phyloP scores from a whole-genome alignment of 2,113 vertebrate genomes.

The Aythya baeri region DNA sequence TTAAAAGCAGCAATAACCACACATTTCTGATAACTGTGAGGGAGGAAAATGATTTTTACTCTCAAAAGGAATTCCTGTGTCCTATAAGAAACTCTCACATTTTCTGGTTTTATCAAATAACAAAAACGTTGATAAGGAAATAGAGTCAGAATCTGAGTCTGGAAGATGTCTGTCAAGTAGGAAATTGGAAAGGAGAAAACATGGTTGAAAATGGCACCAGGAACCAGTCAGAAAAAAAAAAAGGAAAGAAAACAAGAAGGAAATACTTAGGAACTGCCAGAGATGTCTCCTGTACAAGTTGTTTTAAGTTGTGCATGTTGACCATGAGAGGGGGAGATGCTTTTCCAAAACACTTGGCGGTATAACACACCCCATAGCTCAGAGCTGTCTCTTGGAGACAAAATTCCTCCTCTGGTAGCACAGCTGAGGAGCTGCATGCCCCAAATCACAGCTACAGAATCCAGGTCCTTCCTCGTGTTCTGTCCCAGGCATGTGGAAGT shows the following conservation, averaged over 20 bases:
- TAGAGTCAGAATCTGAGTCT: background rate
- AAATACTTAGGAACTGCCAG: background rate
- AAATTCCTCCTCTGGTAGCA: background rate
- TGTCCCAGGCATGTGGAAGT: background rate
- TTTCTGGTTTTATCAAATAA: background rate
- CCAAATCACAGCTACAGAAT: background rate
- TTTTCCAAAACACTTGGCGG: background rate
- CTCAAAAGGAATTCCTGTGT: background rate
- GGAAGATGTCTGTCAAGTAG: background rate
- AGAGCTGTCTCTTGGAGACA: background rate
- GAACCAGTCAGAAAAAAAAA: background rate
- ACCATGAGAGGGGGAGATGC: background rate
- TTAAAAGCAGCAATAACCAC: background rate
- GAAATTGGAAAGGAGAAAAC: background rate
- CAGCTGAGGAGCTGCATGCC: background rate
- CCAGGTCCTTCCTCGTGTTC: background rate
- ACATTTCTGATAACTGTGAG: background rate
- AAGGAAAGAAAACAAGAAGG: background rate
- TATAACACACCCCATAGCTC: background rate
- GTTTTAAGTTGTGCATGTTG: background rate
- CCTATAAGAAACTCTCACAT: background rate
- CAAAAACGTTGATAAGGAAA: background rate
- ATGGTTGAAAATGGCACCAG: background rate
- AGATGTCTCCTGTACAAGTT: background rate
- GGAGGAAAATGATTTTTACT: background rate